phyloP scores from a whole-genome alignment of 2,113 vertebrate genomes.

The Eidolon helvum region DNA sequence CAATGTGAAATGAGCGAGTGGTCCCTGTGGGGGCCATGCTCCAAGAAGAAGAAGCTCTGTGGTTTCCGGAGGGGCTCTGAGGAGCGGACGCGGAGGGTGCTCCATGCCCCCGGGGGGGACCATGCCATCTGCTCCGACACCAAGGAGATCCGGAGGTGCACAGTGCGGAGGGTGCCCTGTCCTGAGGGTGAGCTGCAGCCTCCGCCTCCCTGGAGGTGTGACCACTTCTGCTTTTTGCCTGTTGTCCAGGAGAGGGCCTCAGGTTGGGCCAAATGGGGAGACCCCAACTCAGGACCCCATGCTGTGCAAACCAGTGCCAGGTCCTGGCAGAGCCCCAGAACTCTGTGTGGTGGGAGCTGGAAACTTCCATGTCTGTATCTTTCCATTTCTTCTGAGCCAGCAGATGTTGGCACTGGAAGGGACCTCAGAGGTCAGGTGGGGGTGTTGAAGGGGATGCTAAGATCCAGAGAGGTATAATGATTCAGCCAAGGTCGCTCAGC shows the following conservation, averaged over 20 bases:
- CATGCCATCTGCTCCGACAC: constrained; percentile 84
- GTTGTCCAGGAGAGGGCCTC: neutral
- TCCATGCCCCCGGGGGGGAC: constrained; percentile 84
- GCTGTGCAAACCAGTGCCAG: neutral
- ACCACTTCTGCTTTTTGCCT: neutral
- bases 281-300: neutral
- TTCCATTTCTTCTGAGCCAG: neutral
- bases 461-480: neutral
- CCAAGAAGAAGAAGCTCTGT: constrained; percentile 94
- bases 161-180: constrained; percentile 87
- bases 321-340: neutral
- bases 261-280: neutral
- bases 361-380: neutral
- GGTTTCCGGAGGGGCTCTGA: constrained; percentile 95
- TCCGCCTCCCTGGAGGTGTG: neutral
- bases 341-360: neutral
- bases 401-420: neutral
- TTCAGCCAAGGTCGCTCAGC: neutral
- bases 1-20: constrained; percentile 96
- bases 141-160: constrained; percentile 90
- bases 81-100: constrained; percentile 86
- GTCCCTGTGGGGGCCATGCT: constrained; percentile 94
- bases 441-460: neutral
- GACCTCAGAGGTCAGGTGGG: neutral
- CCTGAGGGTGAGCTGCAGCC: constrained; percentile 87